Conservation (phyloP, 2,797 vertebrate species). For the Macropodus opercularis region DNA sequence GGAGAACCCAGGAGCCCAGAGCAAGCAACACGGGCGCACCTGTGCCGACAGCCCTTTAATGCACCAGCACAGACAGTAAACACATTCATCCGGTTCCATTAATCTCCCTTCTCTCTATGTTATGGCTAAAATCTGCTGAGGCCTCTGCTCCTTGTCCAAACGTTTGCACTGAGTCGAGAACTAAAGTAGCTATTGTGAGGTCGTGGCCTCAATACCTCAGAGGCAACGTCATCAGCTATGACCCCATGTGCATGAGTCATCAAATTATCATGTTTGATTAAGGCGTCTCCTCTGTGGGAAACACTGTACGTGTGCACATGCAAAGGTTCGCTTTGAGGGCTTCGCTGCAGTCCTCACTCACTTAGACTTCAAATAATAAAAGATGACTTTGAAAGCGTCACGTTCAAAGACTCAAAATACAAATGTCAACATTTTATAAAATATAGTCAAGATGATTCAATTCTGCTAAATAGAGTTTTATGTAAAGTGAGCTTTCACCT, state of each 20-base stretch:
- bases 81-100: slow-evolving; percentile 25
- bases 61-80: background rate
- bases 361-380: no score
- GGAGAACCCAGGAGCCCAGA: slow-evolving; percentile 13
- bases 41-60: background rate
- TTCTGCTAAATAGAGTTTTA: no score
- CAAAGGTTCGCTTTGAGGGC: background rate
- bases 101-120: slow-evolving; percentile 16
- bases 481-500: no score
- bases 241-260: background rate
- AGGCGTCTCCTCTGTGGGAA: no score
- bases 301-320: no score
- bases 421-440: no score
- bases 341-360: background rate
- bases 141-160: background rate
- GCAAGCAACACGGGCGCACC: no score
- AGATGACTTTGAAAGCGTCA: no score
- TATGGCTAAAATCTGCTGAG: slow-evolving; percentile 14
- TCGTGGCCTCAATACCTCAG: background rate
- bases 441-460: no score
- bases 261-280: no score
- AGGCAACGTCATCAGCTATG: background rate
- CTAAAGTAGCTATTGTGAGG: background rate
- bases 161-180: background rate
- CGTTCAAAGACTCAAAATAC: no score